phyloP scores from a whole-genome alignment of 2,888 invertebrate species.

The Leuctra nigra region DNA sequence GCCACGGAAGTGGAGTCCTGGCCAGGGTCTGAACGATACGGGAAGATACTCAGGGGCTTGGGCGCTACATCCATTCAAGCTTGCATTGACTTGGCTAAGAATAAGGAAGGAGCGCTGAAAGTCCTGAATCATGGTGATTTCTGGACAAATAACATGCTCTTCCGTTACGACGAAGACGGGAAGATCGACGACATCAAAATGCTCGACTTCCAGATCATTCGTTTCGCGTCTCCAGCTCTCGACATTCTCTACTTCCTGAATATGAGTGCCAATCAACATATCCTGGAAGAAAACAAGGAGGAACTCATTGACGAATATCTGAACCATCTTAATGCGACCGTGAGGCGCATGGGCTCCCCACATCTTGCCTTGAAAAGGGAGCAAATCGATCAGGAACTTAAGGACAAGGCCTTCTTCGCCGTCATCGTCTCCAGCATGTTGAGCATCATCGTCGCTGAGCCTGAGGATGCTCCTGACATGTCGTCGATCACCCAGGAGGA shows the following conservation, averaged over 20 bases:
- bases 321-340: constrained; percentile 11
- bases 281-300: constrained; percentile 19
- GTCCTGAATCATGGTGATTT: constrained; percentile 29
- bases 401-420: constrained; percentile 29
- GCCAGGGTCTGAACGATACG: constrained; percentile 21
- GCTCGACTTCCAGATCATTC: constrained; percentile 28
- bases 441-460: constrained; percentile 29
- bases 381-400: constrained; percentile 31
- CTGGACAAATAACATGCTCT: constrained; percentile 28
- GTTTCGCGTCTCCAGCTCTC: constrained; percentile 26
- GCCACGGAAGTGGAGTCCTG: constrained; percentile 17
- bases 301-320: constrained; percentile 26
- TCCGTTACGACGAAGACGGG: constrained; percentile 15
- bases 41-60: neutral
- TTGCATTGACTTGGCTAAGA: constrained; percentile 3
- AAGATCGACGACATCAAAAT: constrained; percentile 20
- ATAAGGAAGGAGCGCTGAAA: constrained; percentile 8
- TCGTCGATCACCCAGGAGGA: constrained; percentile 16
- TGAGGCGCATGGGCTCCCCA: neutral
- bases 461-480: constrained; percentile 26
- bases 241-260: constrained; percentile 29
- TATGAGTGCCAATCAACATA: constrained; percentile 19
- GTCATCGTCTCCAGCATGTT: constrained; percentile 29
- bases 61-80: neutral
- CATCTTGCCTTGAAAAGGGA: constrained; percentile 22